Base-by-base conservation (phyloP, 2,888 invertebrate species). In the Trissolcus japonicus region DNA sequence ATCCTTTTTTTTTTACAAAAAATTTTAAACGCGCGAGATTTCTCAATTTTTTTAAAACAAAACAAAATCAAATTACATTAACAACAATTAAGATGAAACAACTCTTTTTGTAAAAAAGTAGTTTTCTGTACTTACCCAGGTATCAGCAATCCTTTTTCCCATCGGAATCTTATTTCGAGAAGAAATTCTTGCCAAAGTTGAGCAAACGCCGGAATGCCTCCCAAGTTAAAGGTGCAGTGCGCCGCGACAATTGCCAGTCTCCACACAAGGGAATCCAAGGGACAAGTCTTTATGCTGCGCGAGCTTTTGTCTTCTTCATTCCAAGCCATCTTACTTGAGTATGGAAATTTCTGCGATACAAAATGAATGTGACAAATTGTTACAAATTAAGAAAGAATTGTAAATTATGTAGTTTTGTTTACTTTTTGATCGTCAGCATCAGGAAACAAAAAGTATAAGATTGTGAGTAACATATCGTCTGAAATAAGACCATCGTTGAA, bases 111-210 rank as follows among this genome's bases (percentile, higher is more conserved):
- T 17, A 9, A 17, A 13, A 51, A 17, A 17, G 4, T 51, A 51
- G 16, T 51, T 51, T 17, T 46, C 6, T 6, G 14, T 56, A 93
- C 95, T 94, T 89, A 97, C 97, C 97, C 97, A 19, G 95, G 94
- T 80, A 98, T 92, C 43, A 91, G 86, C 76, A 94, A 91, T 62
- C 92, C 92, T 83, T 94, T 94, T 83, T 98, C 98, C 95, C 97
- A 97, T 29, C 97, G 91, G 85, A 94, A 95, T 78, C 98, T 92
- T 87, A 99, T 92, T 88, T 98, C 97, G 82, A 96, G 94, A 0
- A 95, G 93, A 86, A 99, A 95, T 87, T 98, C 97, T 83, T 96
- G 95, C 98, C 98, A 99, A 13, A 98, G 88, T 85, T 98, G 97
- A 0, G 96, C 95, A 65, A 97, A 91, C 59, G 95, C 94, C 55